These are phyloP conservation scores for Phytoseiulus persimilis DNA, from an alignment of 2,888 invertebrate species.

Conservation along the genomic window DNA sequence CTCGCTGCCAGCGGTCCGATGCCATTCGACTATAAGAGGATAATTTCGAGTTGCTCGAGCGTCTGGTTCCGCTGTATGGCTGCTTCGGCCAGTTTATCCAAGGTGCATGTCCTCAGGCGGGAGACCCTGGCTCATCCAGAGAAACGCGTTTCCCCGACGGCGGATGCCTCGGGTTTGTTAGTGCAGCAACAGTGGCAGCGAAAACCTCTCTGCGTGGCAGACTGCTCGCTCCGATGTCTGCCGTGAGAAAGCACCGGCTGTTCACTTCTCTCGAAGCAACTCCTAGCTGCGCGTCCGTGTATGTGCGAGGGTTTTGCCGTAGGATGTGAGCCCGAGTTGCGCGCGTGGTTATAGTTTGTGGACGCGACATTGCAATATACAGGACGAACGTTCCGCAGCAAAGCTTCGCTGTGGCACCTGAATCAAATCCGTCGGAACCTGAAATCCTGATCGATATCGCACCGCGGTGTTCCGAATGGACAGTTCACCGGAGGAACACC, in stretches of 20 bases:
- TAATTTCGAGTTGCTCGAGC: neutral
- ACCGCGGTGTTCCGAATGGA: too few species aligned
- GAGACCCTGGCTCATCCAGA: neutral
- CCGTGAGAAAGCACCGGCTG: slow-evolving; percentile 37
- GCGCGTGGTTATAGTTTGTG: neutral
- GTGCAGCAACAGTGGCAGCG: neutral
- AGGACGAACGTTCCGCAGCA: too few species aligned
- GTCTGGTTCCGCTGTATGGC: neutral
- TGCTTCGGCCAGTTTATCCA: slow-evolving; percentile 18
- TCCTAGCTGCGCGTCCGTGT: neutral
- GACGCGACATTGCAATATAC: neutral
- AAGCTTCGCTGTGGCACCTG: too few species aligned
- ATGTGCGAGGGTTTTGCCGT: neutral
- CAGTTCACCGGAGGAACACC: too few species aligned
- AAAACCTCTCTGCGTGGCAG: neutral
- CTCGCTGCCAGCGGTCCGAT: neutral
- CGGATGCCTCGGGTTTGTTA: neutral
- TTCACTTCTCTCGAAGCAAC: slow-evolving; percentile 15
- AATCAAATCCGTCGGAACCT: too few species aligned
- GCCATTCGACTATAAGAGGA: neutral
- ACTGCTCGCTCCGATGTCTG: neutral
- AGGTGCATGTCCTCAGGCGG: slow-evolving; percentile 15
- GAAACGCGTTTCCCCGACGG: neutral
- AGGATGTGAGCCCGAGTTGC: neutral
- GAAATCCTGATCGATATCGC: too few species aligned